These are phyloP conservation scores for Microcebus ravelobensis DNA, from an alignment of 2,113 vertebrate genomes.

Conservation along the genomic window DNA sequence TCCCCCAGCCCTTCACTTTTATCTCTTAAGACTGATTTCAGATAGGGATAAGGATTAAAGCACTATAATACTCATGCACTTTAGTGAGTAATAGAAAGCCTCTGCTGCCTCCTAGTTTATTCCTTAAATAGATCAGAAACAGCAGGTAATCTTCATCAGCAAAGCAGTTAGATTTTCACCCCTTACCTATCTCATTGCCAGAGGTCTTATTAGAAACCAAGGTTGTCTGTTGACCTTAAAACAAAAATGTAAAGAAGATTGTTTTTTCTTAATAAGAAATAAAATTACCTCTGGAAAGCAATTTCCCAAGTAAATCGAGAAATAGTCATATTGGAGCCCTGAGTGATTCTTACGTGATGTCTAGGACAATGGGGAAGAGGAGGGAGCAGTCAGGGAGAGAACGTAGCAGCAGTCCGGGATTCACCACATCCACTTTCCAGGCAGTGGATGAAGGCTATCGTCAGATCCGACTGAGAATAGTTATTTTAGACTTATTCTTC, in stretches of 20 bases:
- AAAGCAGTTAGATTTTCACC: conserved; percentile 83
- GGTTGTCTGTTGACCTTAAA: conserved; percentile 23
- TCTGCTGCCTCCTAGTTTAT: conserved; percentile 75
- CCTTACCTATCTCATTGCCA: conserved; percentile 39
- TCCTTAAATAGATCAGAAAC: conserved; percentile 84
- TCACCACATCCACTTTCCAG: background rate
- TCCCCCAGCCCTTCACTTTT: background rate
- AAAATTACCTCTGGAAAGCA: conserved; percentile 28
- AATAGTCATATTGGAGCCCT: background rate
- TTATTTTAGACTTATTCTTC: conserved; percentile 59
- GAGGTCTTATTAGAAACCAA: background rate
- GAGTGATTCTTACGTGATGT: background rate
- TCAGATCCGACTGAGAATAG: background rate
- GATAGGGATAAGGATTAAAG: conserved; percentile 64
- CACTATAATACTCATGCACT: conserved; percentile 61
- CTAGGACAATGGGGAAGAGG: background rate
- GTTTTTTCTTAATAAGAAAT: conserved; percentile 33
- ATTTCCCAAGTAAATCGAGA: background rate
- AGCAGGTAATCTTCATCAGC: conserved; percentile 80
- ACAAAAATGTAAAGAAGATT: background rate
- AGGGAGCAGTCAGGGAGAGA: background rate
- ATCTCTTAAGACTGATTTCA: conserved; percentile 68
- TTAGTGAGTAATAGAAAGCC: conserved; percentile 71
- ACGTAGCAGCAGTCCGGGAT: background rate
- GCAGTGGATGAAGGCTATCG: background rate